Conservation (phyloP, 2,113 vertebrate species). For the Myrmecobius fasciatus region DNA sequence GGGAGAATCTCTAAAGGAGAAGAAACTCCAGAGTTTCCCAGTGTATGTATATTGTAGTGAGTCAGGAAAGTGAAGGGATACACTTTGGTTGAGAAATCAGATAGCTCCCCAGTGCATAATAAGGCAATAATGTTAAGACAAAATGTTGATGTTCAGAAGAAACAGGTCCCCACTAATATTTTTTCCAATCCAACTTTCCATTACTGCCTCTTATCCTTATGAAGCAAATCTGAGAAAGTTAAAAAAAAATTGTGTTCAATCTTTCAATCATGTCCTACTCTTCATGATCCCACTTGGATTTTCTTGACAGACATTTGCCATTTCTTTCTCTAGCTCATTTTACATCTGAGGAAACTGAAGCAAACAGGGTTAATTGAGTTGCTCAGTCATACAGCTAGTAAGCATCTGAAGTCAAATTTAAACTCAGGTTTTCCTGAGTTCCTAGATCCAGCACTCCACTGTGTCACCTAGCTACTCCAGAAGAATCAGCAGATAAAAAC, state of each 20-base stretch:
- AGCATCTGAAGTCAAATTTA: neutral
- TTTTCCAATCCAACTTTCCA: neutral
- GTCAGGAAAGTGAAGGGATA: neutral
- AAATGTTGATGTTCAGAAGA: neutral
- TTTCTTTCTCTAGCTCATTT: neutral
- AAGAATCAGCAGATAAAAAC: neutral
- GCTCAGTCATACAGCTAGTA: neutral
- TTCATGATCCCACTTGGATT: neutral
- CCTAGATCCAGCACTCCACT: no score
- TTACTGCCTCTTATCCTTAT: neutral
- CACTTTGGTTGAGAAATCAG: neutral
- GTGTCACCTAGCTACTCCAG: neutral
- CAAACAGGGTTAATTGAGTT: neutral
- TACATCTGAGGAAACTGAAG: neutral
- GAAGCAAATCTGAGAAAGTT: neutral
- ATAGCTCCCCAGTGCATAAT: neutral
- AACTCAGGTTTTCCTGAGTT: neutral
- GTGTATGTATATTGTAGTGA: neutral
- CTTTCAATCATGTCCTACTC: neutral
- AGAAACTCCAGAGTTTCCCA: slow-evolving; percentile 44
- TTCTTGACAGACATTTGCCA: neutral
- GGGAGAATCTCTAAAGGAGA: slow-evolving; percentile 38
- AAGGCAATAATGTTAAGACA: no score
- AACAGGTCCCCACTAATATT: neutral
- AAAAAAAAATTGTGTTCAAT: neutral